Evolutionary conservation across 2,797 vertebrate genomes (phyloP).

Genomic region (Hoplostethus mediterraneus): DNA sequence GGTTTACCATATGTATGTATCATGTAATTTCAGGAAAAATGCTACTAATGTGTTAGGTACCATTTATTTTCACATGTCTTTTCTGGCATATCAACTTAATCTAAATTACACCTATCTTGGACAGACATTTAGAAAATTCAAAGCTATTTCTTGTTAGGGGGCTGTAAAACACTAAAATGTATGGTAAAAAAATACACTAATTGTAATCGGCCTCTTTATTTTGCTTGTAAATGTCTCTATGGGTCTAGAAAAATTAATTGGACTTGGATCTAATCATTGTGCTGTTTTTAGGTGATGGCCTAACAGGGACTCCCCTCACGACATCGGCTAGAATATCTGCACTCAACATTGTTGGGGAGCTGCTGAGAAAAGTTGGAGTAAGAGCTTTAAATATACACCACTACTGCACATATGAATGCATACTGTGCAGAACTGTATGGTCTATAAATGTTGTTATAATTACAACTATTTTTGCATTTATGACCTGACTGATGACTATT

Average conservation of each 20-base stretch:
- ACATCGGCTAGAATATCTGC: conserved; percentile 97
- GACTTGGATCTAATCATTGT: not conserved
- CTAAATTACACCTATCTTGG: too few species aligned
- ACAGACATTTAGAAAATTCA: not conserved
- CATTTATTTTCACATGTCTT: too few species aligned
- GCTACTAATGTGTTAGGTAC: too few species aligned
- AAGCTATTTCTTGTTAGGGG: not conserved
- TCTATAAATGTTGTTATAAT: not conserved
- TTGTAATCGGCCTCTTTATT: not conserved
- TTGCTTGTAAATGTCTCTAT: not conserved
- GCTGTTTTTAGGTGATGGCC: conserved; percentile 83
- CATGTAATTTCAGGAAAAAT: not conserved
- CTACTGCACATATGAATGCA: not conserved
- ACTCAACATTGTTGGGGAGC: conserved; percentile 96
- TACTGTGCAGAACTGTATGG: not conserved
- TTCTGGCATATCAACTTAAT: too few species aligned
- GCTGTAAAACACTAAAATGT: too few species aligned
- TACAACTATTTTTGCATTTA: not conserved
- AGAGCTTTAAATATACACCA: conserved; percentile 57
- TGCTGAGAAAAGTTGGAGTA: conserved; percentile 98
- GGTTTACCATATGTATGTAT: not conserved
- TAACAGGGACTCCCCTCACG: conserved; percentile 91
- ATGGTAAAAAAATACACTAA: too few species aligned
- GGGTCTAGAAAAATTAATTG: not conserved
- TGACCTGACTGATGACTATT: not conserved